Percentiles rank a stretch among this genome's conserved stretches.
These are phyloP conservation scores for Heterodera carotae DNA, from an alignment of 1,140 invertebrate species.

Conservation along the genomic window DNA sequence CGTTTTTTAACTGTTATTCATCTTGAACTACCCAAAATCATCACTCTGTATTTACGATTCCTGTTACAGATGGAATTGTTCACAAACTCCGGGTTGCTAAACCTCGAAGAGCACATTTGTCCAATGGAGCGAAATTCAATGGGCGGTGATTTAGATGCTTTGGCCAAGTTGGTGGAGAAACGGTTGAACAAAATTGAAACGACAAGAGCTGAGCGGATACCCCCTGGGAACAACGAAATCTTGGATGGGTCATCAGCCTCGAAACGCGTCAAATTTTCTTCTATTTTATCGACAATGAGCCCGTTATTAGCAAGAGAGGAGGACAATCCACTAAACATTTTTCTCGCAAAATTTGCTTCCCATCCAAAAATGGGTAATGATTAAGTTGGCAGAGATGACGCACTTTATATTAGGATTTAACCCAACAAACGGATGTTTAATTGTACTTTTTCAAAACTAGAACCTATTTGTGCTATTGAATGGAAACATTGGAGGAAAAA, in stretches of 20 bases:
- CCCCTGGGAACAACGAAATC: no score
- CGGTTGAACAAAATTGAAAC: neutral
- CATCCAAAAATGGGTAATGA: neutral
- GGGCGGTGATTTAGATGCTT: constrained; percentile 11
- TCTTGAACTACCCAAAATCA: neutral
- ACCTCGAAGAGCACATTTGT: constrained; percentile 10
- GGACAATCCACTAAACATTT: constrained; percentile 3
- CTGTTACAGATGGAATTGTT: constrained; percentile 18
- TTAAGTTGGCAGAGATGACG: neutral
- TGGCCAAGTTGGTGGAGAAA: constrained; percentile 13
- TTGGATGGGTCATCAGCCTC: neutral
- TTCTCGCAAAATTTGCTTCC: neutral
- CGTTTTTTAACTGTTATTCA: neutral
- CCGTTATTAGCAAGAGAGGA: neutral
- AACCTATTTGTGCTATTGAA: neutral
- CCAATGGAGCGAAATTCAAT: constrained; percentile 15
- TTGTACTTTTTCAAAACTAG: constrained; percentile 6
- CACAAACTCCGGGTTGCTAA: constrained; percentile 12
- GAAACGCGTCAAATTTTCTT: constrained; percentile 4
- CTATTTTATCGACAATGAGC: neutral
- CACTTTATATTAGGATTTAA: neutral
- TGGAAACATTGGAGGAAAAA: constrained; percentile 1
- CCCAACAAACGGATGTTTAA: neutral
- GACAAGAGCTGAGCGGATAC: neutral
- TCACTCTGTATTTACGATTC: neutral